These are phyloP conservation scores for Cheilosia vernalis DNA, from an alignment of 2,888 invertebrate genomes.

Conservation along the genomic window DNA sequence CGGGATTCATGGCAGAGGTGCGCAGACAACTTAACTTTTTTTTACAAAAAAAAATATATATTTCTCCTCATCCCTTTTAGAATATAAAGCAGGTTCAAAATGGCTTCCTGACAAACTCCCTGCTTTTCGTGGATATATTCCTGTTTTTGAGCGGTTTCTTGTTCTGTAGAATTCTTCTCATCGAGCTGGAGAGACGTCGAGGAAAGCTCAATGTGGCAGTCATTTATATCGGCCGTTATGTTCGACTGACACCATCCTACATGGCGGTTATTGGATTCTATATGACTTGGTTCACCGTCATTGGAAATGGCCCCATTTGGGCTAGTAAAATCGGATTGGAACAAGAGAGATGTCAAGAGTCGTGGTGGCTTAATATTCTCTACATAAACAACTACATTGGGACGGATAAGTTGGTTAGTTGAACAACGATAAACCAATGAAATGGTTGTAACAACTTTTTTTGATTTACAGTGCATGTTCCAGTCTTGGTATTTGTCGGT, in stretches of 20 bases:
- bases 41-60: slow-evolving; percentile 34
- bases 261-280: slow-evolving; percentile 89
- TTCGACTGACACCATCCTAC: slow-evolving; percentile 90
- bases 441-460: too few species aligned
- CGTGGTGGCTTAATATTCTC: slow-evolving; percentile 90
- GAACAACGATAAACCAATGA: not conserved
- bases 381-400: slow-evolving; percentile 90
- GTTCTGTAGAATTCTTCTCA: slow-evolving; percentile 87
- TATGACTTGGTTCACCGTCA: slow-evolving; percentile 88
- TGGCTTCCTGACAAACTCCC: slow-evolving; percentile 87
- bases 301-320: slow-evolving; percentile 91
- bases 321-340: slow-evolving; percentile 85
- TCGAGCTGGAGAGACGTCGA: slow-evolving; percentile 87
- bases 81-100: slow-evolving; percentile 85
- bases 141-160: slow-evolving; percentile 89
- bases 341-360: slow-evolving; percentile 85
- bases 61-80: slow-evolving; percentile 81
- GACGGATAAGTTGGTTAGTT: slow-evolving; percentile 84
- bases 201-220: slow-evolving; percentile 86
- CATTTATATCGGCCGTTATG: slow-evolving; percentile 87
- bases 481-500: slow-evolving; percentile 86
- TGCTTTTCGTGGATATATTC: slow-evolving; percentile 89
- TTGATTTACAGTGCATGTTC: slow-evolving; percentile 84
- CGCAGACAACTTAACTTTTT: slow-evolving; percentile 67
- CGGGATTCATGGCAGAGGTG: slow-evolving; percentile 84